A percentile compares a stretch with the other conserved stretches of the same genome.
These are phyloP conservation scores for Pelobates cultripes DNA, from an alignment of 2,797 vertebrate genomes.

Conservation along the genomic window DNA sequence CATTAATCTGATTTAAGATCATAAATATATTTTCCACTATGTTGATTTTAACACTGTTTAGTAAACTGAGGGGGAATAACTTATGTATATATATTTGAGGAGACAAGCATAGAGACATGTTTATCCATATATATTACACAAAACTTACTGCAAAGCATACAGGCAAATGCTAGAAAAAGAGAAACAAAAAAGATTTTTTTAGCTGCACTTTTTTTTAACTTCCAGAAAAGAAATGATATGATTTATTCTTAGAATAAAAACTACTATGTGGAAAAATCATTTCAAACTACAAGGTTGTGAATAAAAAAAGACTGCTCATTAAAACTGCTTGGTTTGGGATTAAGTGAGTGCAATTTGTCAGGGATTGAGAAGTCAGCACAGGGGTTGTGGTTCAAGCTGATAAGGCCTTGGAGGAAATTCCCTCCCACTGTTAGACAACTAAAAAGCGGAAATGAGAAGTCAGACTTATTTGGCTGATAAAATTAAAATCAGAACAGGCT, in stretches of 20 bases:
- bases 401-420: slow-evolving; percentile 78
- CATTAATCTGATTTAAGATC: too few species aligned
- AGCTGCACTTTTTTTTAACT: too few species aligned
- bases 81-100: too few species aligned
- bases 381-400: slow-evolving; percentile 75
- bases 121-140: too few species aligned
- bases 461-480: slow-evolving; percentile 71
- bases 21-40: too few species aligned
- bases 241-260: slow-evolving; percentile 25
- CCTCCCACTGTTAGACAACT: slow-evolving; percentile 70
- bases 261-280: slow-evolving; percentile 27
- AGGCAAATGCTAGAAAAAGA: too few species aligned
- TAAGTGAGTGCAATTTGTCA: slow-evolving; percentile 63
- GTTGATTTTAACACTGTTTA: too few species aligned
- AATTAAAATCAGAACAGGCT: slow-evolving; percentile 59
- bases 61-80: too few species aligned
- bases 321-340: slow-evolving; percentile 57
- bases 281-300: slow-evolving; percentile 43
- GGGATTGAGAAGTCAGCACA: slow-evolving; percentile 60
- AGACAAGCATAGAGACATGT: too few species aligned
- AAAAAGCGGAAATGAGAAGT: slow-evolving; percentile 71
- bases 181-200: too few species aligned
- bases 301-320: slow-evolving; percentile 50
- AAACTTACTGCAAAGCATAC: too few species aligned
- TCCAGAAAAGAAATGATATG: too few species aligned